Conservation (phyloP, 2,888 invertebrate species). For the Dermolepida albohirtum region DNA sequence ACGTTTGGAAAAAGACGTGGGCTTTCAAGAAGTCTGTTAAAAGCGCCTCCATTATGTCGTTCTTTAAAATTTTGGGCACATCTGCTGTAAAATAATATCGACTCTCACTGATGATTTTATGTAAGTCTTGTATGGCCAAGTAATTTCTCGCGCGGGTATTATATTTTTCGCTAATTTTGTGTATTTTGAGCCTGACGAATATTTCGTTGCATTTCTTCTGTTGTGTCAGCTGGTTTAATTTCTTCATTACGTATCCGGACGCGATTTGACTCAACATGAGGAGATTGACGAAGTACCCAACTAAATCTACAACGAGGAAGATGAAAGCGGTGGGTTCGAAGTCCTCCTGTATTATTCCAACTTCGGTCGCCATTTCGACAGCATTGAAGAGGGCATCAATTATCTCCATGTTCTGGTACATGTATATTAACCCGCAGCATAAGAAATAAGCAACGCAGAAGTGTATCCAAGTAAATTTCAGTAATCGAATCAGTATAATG, state of each 20-base stretch:
- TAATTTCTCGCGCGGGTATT: background rate
- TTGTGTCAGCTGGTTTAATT: background rate
- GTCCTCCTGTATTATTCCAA: constrained; percentile 5
- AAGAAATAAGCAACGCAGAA: constrained; percentile 34
- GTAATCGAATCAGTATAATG: constrained; percentile 25
- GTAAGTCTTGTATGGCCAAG: constrained; percentile 7
- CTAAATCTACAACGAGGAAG: background rate
- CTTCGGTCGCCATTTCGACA: constrained; percentile 29
- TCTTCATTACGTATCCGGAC: constrained; percentile 14
- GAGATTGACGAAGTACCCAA: background rate
- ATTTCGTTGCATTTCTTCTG: background rate
- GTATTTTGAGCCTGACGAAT: background rate
- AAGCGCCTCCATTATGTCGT: constrained; percentile 19
- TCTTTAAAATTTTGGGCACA: constrained; percentile 34
- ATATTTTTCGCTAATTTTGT: constrained; percentile 20
- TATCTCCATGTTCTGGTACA: background rate
- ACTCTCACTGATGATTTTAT: background rate
- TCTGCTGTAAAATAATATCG: constrained; percentile 15
- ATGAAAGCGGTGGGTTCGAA: background rate
- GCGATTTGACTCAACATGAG: constrained; percentile 25
- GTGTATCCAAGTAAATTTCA: constrained; percentile 35
- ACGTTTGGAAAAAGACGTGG: constrained; percentile 39
- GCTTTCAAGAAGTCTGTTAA: background rate
- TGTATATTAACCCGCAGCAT: constrained; percentile 24
- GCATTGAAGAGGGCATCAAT: background rate